Conservation (phyloP, 2,113 vertebrate genomes). For the Amphiprion ocellaris region DNA sequence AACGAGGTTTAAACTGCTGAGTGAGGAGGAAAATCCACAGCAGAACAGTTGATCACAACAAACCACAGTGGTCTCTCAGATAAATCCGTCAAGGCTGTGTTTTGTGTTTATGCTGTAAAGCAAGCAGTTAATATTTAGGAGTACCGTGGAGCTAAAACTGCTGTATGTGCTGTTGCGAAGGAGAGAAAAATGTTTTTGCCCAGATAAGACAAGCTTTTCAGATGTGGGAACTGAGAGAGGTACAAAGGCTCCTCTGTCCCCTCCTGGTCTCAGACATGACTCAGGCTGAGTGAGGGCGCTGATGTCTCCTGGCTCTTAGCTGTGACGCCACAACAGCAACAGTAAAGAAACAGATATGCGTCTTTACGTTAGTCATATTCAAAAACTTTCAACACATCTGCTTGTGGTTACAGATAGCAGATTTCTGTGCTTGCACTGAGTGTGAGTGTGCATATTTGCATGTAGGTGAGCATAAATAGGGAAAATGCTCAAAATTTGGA, state of each 20-base stretch:
- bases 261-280: slow-evolving; percentile 78
- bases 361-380: neutral
- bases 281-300: slow-evolving; percentile 63
- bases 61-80: slow-evolving; percentile 14
- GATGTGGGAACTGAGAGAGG: slow-evolving; percentile 37
- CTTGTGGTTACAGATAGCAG: neutral
- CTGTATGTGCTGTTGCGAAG: neutral
- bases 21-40: slow-evolving; percentile 36
- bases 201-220: slow-evolving; percentile 56
- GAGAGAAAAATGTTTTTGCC: slow-evolving; percentile 27
- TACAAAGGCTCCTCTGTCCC: slow-evolving; percentile 74
- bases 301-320: slow-evolving; percentile 52
- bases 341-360: slow-evolving; percentile 16
- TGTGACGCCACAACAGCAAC: slow-evolving; percentile 40
- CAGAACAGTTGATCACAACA: slow-evolving; percentile 6
- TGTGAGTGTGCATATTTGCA: neutral
- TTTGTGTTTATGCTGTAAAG: neutral
- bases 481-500: too few species aligned
- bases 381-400: neutral
- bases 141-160: neutral
- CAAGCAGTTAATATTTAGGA: neutral
- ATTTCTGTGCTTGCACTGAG: neutral
- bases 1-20: slow-evolving; percentile 33
- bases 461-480: neutral
- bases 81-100: neutral